Percentiles rank a stretch among this genome's conserved stretches.
Evolutionary conservation across 2,113 vertebrate species (phyloP).

Genomic region (Lipotes vexillifer): DNA sequence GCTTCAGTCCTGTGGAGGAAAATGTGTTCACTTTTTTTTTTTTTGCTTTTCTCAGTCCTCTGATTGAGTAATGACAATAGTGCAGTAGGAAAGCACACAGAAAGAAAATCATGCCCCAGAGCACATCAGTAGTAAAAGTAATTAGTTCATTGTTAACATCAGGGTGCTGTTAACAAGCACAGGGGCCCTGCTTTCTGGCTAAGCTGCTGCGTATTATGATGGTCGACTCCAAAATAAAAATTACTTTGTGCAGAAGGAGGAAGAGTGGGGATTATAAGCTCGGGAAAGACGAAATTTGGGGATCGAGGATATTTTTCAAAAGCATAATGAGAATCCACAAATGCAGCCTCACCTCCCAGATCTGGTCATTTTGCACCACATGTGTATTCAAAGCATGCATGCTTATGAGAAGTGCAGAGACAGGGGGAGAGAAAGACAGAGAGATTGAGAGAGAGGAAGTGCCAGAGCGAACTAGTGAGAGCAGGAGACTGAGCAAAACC

Average conservation of each 20-base stretch:
- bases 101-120: conserved; percentile 73
- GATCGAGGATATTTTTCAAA: conserved; percentile 67
- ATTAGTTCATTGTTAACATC: conserved; percentile 75
- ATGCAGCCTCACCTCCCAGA: conserved; percentile 43
- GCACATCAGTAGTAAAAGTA: conserved; percentile 75
- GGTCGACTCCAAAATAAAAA: conserved; percentile 65
- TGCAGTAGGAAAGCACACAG: conserved; percentile 68
- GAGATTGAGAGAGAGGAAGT: background rate
- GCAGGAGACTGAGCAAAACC: conserved; percentile 47
- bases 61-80: conserved; percentile 72
- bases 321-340: conserved; percentile 54
- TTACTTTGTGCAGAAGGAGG: conserved; percentile 47
- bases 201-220: conserved; percentile 2
- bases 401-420: background rate
- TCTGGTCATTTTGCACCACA: conserved; percentile 51
- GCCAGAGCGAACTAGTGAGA: background rate
- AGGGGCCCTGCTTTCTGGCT: conserved; percentile 60
- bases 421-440: background rate
- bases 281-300: conserved; percentile 47
- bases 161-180: conserved; percentile 67
- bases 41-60: conserved; percentile 33
- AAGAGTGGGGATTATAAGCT: conserved; percentile 31
- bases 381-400: conserved; percentile 68
- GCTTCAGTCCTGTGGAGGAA: conserved; percentile 59
- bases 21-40: conserved; percentile 53